Base-by-base conservation (phyloP, 2,888 invertebrate species). In the Ochlodes sylvanus region DNA sequence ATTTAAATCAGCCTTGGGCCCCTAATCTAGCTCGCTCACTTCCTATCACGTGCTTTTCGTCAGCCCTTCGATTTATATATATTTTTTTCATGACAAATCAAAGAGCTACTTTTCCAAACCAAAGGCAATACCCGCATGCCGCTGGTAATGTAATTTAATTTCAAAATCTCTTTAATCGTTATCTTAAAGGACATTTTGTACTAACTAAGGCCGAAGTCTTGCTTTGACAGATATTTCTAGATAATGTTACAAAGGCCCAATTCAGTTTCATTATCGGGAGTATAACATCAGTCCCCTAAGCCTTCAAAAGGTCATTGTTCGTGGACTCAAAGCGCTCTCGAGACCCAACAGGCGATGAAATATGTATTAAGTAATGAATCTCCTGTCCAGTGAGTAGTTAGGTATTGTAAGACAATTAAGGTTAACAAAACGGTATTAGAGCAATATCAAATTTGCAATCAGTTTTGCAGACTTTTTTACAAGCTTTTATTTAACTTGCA, bases 191-290 rank as follows among this genome's bases (percentile, higher is more conserved):
- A 47, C 56, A 65, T 65, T 47, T 65, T 57, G 64, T 57, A 41
- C 55, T n/a, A 27, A 27, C n/a, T 15, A 44, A 12, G 47, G 57
- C 42, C n/a, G 38, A 38, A 34, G 63, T 64, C 63, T 27, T 27
- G 27, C 27, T 64, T 64, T 65, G 64, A 57, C 57, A 62, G 57
- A 65, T 65, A 50, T 65, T 65, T 64, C 21, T 32, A 65, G 57
- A 65, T 57, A 65, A 57, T 64, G 64, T 65, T 57, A 65, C 64
- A 65, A 65, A 65, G 64, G 57, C 47, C 34, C 12, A 6, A 52
- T 58, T 65, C 65, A 27, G 52, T 58, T 38, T 58, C 38, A 66
- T 58, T 66, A 66, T 66, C 54, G 60, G 47, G 52, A 54, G 54
- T 54, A 60, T 66, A 66, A 52, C 52, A 58, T 58, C 65, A 50